phyloP scores from a whole-genome alignment of 2,797 vertebrate species.

The Hypotaenidia okinawae region DNA sequence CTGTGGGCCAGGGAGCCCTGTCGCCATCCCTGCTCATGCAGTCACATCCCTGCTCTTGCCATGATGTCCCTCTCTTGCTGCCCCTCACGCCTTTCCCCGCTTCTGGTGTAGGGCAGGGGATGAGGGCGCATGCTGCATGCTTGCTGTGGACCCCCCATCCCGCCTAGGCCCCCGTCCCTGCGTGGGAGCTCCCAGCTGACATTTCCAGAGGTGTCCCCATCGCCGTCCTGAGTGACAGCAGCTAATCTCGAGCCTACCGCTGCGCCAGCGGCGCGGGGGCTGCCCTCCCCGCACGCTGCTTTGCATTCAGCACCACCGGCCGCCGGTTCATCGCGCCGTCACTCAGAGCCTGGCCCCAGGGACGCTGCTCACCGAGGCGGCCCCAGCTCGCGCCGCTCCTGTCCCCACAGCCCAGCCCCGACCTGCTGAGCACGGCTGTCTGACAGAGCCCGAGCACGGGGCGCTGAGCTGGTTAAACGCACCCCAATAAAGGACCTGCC shows the following conservation, averaged over 20 bases:
- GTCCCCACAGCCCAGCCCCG: neutral
- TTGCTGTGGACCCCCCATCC: neutral
- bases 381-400: accelerated
- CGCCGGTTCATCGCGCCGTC: neutral
- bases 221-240: neutral
- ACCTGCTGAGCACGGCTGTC: neutral
- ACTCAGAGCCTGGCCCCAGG: neutral
- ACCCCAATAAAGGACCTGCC: neutral
- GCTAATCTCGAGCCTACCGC: neutral
- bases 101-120: accelerated
- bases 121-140: accelerated
- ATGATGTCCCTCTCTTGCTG: accelerated
- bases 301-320: neutral
- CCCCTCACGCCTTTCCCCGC: neutral
- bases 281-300: neutral
- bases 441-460: too few relatives aligned
- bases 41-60: too few relatives aligned
- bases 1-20: accelerated
- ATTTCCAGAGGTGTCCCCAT: neutral
- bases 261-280: neutral
- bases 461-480: too few relatives aligned
- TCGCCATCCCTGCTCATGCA: too few relatives aligned
- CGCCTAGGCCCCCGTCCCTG: neutral
- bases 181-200: neutral
- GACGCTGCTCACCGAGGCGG: neutral